Base-by-base conservation (phyloP, 2,888 invertebrate species). In the Yponomeuta evonymella region DNA sequence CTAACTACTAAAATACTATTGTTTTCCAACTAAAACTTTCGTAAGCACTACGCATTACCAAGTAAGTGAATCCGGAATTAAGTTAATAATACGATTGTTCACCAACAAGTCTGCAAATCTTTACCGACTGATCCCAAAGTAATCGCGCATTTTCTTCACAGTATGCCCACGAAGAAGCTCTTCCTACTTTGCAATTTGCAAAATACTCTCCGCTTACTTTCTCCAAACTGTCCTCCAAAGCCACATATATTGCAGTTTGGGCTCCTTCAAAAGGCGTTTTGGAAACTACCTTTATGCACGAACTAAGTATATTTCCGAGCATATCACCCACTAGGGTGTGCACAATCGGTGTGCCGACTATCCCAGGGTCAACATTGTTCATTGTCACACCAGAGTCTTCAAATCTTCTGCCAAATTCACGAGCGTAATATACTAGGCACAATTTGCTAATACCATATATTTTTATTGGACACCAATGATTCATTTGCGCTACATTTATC, bases 291-390 rank as follows among this genome's bases (percentile, higher is more conserved):
- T 43, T 43, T 1, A 43, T 43, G 1, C 5, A 5, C 43, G 5
- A 43, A 43, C 8, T 8, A 5, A 8, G 1, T 95, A 80, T 94
- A 23, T 73, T 73, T 0, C 83, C 88, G 71, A 93, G 92, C 81
- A 93, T 48, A 93, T 91, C 75, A 92, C 92, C 72, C 93, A 84
- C 83, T 0, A 75, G 62, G 2, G 76, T 81, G 6, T 78, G 92
- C 93, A 96, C 97, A 70, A 97, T 97, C 36, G 94, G 95, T 0
- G 96, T 96, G 75, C 96, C 95, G 51, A 97, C 96, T 81, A 96
- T 43, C 0, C 98, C 97, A 0, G 97, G 98, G 86, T 98, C 97
- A 29, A 97, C 93, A 75, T 95, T 95, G 80, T 97, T 97, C 0
- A 95, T 95, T 0, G 95, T 95, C 0, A 97, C 94, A 70, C 94